These are phyloP conservation scores for Callipepla squamata DNA, from an alignment of 2,113 vertebrate species.

Conservation along the genomic window DNA sequence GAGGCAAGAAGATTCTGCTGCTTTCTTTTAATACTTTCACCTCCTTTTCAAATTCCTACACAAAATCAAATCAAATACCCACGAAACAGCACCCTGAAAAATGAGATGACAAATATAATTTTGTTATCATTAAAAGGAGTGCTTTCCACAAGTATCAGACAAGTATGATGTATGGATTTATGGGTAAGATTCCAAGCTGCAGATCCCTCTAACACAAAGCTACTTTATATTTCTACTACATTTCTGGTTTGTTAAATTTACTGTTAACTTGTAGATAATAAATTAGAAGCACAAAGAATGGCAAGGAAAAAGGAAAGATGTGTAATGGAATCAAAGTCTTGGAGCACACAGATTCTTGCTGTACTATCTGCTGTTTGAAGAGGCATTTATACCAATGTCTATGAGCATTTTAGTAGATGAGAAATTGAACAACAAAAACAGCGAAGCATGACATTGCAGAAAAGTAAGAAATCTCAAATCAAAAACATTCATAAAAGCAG, in stretches of 20 bases:
- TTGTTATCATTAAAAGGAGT: neutral
- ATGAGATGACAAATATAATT: neutral
- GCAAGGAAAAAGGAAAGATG: neutral
- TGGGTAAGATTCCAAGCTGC: neutral
- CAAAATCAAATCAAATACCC: neutral
- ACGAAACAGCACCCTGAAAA: neutral
- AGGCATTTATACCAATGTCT: slow-evolving; percentile 36
- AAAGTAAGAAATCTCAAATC: slow-evolving; percentile 34
- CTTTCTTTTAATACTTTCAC: neutral
- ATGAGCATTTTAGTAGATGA: slow-evolving; percentile 61
- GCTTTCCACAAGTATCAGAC: neutral
- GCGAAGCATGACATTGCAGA: slow-evolving; percentile 32
- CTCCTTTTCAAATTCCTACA: neutral
- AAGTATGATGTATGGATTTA: neutral
- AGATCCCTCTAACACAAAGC: neutral
- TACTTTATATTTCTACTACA: neutral
- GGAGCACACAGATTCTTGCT: neutral
- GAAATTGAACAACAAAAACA: neutral
- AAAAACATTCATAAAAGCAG: slow-evolving; percentile 30
- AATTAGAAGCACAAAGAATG: slow-evolving; percentile 6
- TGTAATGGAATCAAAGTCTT: neutral
- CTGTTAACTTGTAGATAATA: neutral
- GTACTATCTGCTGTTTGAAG: slow-evolving; percentile 44
- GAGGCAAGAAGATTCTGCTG: neutral
- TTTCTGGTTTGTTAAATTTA: neutral